These are phyloP conservation scores for Oscheius sp. DNA, from an alignment of 1,140 invertebrate genomes.

Conservation along the genomic window DNA sequence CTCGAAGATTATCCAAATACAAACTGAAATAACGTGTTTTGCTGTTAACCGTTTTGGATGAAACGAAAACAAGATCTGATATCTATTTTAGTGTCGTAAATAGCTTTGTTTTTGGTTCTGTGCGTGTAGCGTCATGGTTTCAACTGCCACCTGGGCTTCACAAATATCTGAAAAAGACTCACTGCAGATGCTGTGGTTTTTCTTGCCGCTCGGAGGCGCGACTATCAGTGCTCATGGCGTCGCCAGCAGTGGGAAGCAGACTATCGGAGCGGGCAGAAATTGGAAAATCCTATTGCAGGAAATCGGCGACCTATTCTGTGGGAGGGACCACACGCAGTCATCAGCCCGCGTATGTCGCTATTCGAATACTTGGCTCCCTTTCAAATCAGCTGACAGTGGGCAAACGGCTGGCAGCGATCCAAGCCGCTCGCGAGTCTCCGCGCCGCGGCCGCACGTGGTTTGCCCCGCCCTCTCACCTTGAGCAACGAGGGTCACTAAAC, in stretches of 20 bases:
- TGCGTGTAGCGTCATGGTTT: no score
- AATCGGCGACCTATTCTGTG: slow-evolving; percentile 2
- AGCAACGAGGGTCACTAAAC: no score
- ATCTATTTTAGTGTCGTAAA: no score
- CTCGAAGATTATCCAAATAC: no score
- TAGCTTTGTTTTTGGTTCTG: no score
- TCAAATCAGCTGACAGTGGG: slow-evolving; percentile 17
- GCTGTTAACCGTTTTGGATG: no score
- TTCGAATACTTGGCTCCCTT: slow-evolving; percentile 1
- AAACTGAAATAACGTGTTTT: no score
- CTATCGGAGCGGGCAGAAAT: not conserved
- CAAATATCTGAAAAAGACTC: slow-evolving; percentile 2
- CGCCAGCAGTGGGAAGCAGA: not conserved
- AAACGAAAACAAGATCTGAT: no score
- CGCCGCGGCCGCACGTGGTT: not conserved
- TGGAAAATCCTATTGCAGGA: not conserved
- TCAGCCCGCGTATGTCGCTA: slow-evolving; percentile 6
- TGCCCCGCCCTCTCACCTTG: not conserved
- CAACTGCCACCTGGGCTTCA: no score
- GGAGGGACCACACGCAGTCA: not conserved
- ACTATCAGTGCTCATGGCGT: not conserved
- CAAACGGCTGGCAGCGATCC: slow-evolving; percentile 7
- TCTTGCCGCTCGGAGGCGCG: not conserved
- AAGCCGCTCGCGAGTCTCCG: not conserved
- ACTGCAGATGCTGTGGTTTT: slow-evolving; percentile 16